These are phyloP conservation scores for Crossocerus cetratus DNA, from an alignment of 2,888 invertebrate genomes.

Conservation along the genomic window DNA sequence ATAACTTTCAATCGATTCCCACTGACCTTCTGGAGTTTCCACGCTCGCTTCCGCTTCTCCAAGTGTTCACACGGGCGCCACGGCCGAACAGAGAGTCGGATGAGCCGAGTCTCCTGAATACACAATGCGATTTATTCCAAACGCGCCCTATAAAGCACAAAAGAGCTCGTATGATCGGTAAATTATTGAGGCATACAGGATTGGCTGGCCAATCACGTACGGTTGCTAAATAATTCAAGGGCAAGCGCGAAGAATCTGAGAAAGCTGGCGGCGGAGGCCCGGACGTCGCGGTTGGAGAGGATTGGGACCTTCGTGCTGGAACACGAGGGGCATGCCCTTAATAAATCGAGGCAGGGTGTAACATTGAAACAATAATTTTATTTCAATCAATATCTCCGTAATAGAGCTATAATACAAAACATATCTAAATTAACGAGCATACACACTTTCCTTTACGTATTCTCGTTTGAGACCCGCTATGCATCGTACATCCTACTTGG, in stretches of 20 bases:
- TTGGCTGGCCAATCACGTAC: constrained; percentile 76
- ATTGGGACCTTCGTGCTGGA: neutral
- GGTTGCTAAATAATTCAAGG: constrained; percentile 73
- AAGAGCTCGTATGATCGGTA: constrained; percentile 75
- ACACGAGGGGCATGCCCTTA: constrained; percentile 11
- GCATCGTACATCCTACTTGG: constrained; percentile 35
- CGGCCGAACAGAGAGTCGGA: constrained; percentile 71
- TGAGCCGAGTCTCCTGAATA: constrained; percentile 73
- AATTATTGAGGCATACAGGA: constrained; percentile 74
- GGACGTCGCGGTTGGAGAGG: constrained; percentile 34
- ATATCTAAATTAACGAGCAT: constrained; percentile 53
- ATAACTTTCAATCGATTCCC: constrained; percentile 68
- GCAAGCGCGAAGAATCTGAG: constrained; percentile 56
- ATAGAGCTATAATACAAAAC: constrained; percentile 69
- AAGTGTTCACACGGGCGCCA: constrained; percentile 44
- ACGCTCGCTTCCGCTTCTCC: constrained; percentile 17
- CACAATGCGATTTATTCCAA: constrained; percentile 76
- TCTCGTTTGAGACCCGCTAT: constrained; percentile 26
- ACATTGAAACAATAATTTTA: constrained; percentile 71
- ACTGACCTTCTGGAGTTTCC: constrained; percentile 45
- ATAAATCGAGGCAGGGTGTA: constrained; percentile 29
- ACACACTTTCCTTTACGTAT: constrained; percentile 47
- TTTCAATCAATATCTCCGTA: constrained; percentile 61
- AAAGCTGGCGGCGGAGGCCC: constrained; percentile 33
- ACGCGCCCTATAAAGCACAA: constrained; percentile 71